phyloP scores from a whole-genome alignment of 2,113 vertebrate genomes.

The Coturnix japonica region DNA sequence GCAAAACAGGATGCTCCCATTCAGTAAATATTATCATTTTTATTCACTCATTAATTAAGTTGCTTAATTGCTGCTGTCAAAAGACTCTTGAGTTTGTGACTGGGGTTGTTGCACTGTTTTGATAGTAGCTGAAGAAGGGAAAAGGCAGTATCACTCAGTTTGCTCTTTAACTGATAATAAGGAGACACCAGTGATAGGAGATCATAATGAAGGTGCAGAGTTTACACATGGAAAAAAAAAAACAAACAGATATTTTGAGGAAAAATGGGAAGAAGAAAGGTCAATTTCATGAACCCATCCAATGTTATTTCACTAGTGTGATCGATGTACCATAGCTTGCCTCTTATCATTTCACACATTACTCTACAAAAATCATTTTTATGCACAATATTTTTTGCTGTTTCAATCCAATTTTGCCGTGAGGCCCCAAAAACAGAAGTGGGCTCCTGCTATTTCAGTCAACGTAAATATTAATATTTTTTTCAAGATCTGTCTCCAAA shows the following conservation, averaged over 20 bases:
- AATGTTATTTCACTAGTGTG: neutral
- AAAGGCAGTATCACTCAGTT: neutral
- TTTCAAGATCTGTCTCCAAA: neutral
- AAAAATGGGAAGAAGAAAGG: neutral
- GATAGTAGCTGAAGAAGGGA: conserved; percentile 67
- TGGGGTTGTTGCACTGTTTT: conserved; percentile 73
- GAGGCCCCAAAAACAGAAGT: conserved; percentile 22
- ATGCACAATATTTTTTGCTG: conserved; percentile 48
- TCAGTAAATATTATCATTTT: conserved; percentile 92
- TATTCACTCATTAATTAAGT: conserved; percentile 89
- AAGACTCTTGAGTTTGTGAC: conserved; percentile 85
- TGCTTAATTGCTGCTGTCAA: conserved; percentile 90
- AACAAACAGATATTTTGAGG: neutral
- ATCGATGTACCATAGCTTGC: neutral
- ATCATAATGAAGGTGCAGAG: neutral
- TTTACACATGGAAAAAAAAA: neutral
- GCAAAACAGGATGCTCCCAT: conserved; percentile 84
- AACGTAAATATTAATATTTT: neutral
- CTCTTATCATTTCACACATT: conserved; percentile 10
- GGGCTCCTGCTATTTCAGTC: neutral
- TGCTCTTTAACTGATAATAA: neutral
- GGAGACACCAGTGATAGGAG: neutral
- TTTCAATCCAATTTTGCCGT: conserved; percentile 52
- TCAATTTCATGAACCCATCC: neutral
- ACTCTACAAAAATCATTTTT: conserved; percentile 33